Evolutionary conservation across 1,140 invertebrate genomes (phyloP), one percentile per base, ranked within the genome.

Genomic region (Pseudoatta argentina): DNA sequence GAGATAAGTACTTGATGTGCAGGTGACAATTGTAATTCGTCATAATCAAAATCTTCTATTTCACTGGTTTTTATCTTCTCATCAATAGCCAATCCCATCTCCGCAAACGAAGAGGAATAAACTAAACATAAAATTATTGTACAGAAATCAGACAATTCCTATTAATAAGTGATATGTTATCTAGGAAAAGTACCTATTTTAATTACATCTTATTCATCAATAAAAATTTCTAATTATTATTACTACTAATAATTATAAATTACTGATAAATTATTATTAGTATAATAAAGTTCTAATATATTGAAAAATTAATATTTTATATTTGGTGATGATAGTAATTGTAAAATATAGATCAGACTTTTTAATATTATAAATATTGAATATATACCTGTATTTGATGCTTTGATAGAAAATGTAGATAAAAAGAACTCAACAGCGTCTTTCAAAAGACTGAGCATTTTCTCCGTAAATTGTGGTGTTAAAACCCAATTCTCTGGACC

Each of bases 1-100:
- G 97, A 96, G 18, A 98, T 92, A 89, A 98, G 96, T 87, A 97
- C 91, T 94, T 97, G 96, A 95, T 97, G 96, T 83, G 97, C 95
- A 78, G 96, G 95, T 77, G 96, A 96, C 86, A 97, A 92, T 48
- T 91, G 89, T n/a, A 95, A 89, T 5, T 94, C 92, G 51, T 95
- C 94, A 53, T 89, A 92, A 64, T 96, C 55, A 51, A 64, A 87
- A 57, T 91, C 78, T 51, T 93, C 81, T 69, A 94, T 71, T 87
- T 89, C 86, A 67, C 91, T 92, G 51, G 83, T 91, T 86, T 89
- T 89, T 30, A 94, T 87, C 53, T 86, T 75, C 95, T 94, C 63
- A 93, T 95, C 93, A 75, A 97, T 94, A 4, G 96, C 96, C 64
- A 95, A 90, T 79, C 96, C 96, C 93, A 97, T 96, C 89, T 96